Evolutionary conservation across 2,797 vertebrate species (phyloP).

Genomic region (Momotus momota): DNA sequence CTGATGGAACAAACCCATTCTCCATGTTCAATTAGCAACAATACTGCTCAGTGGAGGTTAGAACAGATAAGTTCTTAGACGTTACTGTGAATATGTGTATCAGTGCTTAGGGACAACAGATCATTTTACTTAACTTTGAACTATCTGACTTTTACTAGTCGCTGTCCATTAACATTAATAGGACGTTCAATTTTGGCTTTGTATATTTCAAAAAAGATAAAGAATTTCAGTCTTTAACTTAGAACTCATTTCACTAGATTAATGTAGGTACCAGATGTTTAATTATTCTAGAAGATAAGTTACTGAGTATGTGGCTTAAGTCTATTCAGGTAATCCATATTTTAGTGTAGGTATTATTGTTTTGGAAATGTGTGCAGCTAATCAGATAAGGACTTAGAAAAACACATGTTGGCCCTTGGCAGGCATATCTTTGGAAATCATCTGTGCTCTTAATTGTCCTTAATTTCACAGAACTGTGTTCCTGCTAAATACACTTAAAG

Average conservation of each 20-base stretch:
- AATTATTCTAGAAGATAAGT: background rate
- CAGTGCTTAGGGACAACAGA: constrained; percentile 37
- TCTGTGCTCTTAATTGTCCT: background rate
- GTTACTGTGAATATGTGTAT: background rate
- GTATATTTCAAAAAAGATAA: constrained; percentile 35
- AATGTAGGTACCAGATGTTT: background rate
- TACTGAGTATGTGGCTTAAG: background rate
- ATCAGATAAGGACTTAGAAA: background rate
- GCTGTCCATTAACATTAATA: constrained; percentile 48
- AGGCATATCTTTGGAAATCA: background rate
- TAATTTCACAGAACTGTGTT: background rate
- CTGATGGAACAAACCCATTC: constrained; percentile 64
- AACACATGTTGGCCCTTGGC: background rate
- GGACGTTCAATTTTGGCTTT: constrained; percentile 44
- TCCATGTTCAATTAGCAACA: constrained; percentile 64
- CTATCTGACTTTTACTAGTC: constrained; percentile 56
- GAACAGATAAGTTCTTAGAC: constrained; percentile 44
- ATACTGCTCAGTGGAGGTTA: constrained; percentile 15
- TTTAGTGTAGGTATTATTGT: background rate
- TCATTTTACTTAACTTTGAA: constrained; percentile 51
- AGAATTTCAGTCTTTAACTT: background rate
- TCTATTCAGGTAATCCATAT: background rate
- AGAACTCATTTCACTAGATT: background rate
- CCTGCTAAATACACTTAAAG: background rate
- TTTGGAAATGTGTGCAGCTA: background rate